These are phyloP conservation scores for Nematopogon swammerdamellus DNA, from an alignment of 2,888 invertebrate species.

Conservation along the genomic window DNA sequence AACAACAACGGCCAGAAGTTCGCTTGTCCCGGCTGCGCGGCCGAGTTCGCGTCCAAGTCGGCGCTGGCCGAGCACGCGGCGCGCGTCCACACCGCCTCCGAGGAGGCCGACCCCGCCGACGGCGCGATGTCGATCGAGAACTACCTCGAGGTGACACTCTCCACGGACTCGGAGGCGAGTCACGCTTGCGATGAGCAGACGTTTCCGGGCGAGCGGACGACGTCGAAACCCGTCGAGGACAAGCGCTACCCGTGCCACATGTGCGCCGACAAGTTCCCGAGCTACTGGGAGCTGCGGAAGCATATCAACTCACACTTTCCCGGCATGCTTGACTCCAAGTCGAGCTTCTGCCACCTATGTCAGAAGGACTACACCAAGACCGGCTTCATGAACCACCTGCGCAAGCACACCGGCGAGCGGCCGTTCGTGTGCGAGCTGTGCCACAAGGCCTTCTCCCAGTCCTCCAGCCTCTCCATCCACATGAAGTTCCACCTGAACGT, in stretches of 20 bases:
- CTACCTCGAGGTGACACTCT: conserved; percentile 50
- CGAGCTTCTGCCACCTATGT: conserved; percentile 52
- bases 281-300: conserved; percentile 49
- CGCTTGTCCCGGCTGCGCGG: conserved; percentile 17
- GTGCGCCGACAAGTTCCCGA: conserved; percentile 48
- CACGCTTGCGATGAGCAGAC: conserved; percentile 48
- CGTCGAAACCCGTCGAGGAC: conserved; percentile 43
- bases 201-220: conserved; percentile 42
- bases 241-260: conserved; percentile 52
- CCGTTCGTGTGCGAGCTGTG: conserved; percentile 54
- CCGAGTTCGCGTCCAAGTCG: conserved; percentile 6
- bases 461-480: conserved; percentile 51
- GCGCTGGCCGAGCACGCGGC: conserved; percentile 22
- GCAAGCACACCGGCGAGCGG: conserved; percentile 50
- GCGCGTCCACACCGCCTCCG: conserved; percentile 24
- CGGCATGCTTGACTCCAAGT: conserved; percentile 51
- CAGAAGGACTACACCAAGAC: conserved; percentile 54
- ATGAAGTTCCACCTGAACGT: conserved; percentile 55
- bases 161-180: conserved; percentile 51
- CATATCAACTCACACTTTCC: conserved; percentile 51
- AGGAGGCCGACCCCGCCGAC: conserved; percentile 46
- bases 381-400: conserved; percentile 51
- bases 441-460: conserved; percentile 51
- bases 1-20: conserved; percentile 44
- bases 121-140: conserved; percentile 52